Evolutionary conservation across 2,797 vertebrate genomes (phyloP), one percentile per base, ranked within the genome.

Genomic region (Anguilla anguilla): DNA sequence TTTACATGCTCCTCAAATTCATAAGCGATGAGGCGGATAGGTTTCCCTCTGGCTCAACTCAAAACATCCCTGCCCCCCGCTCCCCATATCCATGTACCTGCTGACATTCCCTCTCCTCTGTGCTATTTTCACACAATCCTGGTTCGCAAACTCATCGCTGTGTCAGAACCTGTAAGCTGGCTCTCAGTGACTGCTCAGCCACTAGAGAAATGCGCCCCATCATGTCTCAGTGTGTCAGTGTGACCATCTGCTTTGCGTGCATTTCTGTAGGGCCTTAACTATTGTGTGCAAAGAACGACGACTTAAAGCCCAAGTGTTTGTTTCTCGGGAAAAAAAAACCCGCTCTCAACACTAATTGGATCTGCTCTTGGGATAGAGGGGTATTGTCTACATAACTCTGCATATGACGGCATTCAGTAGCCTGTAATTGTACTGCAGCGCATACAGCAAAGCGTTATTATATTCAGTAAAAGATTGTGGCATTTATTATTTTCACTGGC

Each of bases 401-500:
- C 10, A 43, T 11, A 39, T 39, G 49, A 25, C 22, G 9, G 55
- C 17, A 43, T 11, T 49, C 53, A 43, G 15, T 28, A 64, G 25
- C 87, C 72, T 82, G 72, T 79, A 35, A 79, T 51, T 25, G 84
- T 51, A 85, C 39, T 46, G 17, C 17, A 57, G 82, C 22, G 31
- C 3, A 25, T 13, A 55, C 82, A 9, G 17, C 15, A 69, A 53
- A 53, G n/a, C 0, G 67, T 49, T 77, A 77, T 59, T 61, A 35
- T 85, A 59, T 39, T 25, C 67, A 25, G 25, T 25, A 84, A 35
- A 11, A 39, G 53, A 85, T 83, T 83, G 86, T 10, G 79, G 79
- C 28, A 31, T 84, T 31, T 15, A n/a, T 87, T 87, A 72, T 83
- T 87, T 84, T 53, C 46, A 39, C n/a, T 10, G 49, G 67, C n/a